Base-by-base conservation (phyloP, 2,888 invertebrate species). In the Erebia aethiops region DNA sequence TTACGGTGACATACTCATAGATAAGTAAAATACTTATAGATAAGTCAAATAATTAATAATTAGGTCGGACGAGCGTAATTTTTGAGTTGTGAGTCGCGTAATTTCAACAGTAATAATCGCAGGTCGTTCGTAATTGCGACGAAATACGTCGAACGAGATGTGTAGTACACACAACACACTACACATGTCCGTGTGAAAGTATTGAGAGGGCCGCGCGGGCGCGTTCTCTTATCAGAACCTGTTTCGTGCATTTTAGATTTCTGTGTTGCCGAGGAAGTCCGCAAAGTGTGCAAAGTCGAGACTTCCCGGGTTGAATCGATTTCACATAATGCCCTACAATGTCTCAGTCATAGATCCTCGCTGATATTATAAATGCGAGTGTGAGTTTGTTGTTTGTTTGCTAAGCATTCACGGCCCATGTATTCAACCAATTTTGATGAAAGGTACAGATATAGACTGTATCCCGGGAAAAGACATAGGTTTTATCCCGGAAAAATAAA, bases 31-130 rank as follows among this genome's bases (percentile, higher is more conserved):
- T 21, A 21, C 21, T 21, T 2, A 35, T 35, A 35, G 5, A 35
- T 35, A 35, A 35, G 5, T 35, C 7, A 35, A 35, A 35, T 35
- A 35, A 35, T 35, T 35, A 7, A 35, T 35, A 35, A 35, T 35
- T 35, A 35, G 35, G 35, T 7, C 35, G 7, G 7, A 35, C 35
- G 35, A 35, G 35, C 35, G 7, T 35, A 35, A 35, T 35, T 35
- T 35, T 35, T 35, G 35, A 7, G 7, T 7, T 35, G 26, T 26
- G 26, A 26, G 88, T 83, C 84, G 87, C 86, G 91, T 91, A 91
- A 91, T 92, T 86, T 35, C 87, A 84, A 84, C 87, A 89, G 88
- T 89, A 91, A 91, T 91, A 91, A 91, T 89, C 89, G 90, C 87
- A 86, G 72, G 85, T 82, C 83, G 82, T 77, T 81, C 82, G 89